These are phyloP conservation scores for Heliocidaris erythrogramma DNA, from an alignment of 35 echinoderm and acorn worm species.

Conservation along the genomic window DNA sequence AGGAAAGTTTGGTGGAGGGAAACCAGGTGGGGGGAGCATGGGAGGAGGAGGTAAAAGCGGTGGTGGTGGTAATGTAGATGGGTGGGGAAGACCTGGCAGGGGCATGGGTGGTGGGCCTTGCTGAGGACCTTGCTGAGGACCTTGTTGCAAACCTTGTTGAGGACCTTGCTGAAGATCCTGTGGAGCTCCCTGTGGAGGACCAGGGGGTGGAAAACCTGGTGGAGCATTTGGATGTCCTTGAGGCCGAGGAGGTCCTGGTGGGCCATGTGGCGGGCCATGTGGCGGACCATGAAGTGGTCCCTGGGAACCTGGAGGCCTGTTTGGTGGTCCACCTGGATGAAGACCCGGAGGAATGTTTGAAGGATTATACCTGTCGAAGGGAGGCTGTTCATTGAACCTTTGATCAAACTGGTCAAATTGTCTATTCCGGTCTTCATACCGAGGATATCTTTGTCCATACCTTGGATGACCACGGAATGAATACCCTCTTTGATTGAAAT, in stretches of 20 bases:
- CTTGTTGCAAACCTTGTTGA: neutral
- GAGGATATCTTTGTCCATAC: conserved; percentile 50
- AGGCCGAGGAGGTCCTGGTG: neutral
- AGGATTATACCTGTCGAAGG: neutral
- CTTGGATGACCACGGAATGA: neutral
- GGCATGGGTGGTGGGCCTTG: neutral
- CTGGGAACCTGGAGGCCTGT: neutral
- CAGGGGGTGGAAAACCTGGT: conserved; percentile 4
- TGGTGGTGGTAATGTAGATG: conserved; percentile 16
- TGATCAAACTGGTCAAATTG: neutral
- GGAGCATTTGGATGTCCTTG: neutral
- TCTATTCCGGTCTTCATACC: conserved; percentile 13
- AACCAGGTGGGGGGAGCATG: conserved; percentile 1
- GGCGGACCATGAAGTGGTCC: neutral
- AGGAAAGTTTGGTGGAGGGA: conserved; percentile 43
- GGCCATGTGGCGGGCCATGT: neutral
- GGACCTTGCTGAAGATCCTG: conserved; percentile 8
- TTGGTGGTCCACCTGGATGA: neutral
- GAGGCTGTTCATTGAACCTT: neutral
- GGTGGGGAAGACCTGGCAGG: neutral
- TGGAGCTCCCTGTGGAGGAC: neutral
- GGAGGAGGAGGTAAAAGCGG: neutral
- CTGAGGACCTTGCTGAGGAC: neutral
- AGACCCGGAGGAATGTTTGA: neutral
- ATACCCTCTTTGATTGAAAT: neutral